A percentile compares a stretch with the other conserved stretches of the same genome.
Evolutionary conservation across 1,140 invertebrate genomes (phyloP).

Genomic region (Euura lappo): DNA sequence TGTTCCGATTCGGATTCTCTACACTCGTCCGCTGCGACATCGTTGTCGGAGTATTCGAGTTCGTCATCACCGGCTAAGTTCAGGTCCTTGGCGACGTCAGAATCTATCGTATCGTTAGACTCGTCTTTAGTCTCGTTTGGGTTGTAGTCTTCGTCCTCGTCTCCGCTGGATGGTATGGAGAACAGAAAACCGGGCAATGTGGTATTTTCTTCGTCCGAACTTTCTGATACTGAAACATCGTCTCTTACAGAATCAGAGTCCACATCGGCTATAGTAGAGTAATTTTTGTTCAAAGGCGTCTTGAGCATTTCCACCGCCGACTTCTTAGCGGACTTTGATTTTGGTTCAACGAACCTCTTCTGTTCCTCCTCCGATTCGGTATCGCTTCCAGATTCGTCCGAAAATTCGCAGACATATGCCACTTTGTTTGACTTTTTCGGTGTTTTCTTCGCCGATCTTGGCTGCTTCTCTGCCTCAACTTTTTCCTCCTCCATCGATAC

Average conservation of each 20-base stretch:
- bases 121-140: constrained; percentile 13
- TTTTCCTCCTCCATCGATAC: not conserved
- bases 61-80: constrained; percentile 40
- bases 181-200: constrained; percentile 24
- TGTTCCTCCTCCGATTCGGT: not conserved
- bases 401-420: not conserved
- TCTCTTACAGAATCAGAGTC: constrained; percentile 21
- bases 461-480: not conserved
- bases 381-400: not conserved
- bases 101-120: constrained; percentile 30
- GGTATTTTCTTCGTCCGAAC: constrained; percentile 7
- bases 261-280: constrained; percentile 15
- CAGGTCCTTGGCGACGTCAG: constrained; percentile 44
- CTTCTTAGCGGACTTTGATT: not conserved
- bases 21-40: constrained; percentile 44
- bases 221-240: constrained; percentile 12
- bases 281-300: constrained; percentile 4
- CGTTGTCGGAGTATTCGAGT: constrained; percentile 41
- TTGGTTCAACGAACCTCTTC: not conserved
- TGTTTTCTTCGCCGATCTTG: not conserved
- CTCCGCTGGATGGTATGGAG: not conserved
- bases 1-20: constrained; percentile 45
- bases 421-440: not conserved
- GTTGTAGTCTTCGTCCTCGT: not conserved
- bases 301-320: not conserved